Base-by-base conservation (phyloP, 2,797 vertebrate genomes). In the Phoxinus dragarum region DNA sequence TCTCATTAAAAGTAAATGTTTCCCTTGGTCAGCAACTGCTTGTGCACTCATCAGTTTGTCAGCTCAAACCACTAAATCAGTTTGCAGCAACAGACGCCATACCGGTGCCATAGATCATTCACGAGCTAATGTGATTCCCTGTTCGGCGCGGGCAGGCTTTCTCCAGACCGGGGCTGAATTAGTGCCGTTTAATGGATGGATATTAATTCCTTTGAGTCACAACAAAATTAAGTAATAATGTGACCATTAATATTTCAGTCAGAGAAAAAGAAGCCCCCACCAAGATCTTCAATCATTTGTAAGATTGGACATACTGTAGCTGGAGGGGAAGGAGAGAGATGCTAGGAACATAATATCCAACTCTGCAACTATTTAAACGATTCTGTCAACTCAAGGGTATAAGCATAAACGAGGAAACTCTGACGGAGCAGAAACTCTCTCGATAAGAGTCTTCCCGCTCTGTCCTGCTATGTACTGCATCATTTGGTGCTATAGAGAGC, bases 191-290 rank as follows among this genome's bases (percentile, higher is more conserved):
- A 95, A 95, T 95, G 92, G 92, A 92, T 90, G 92, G 91, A 91
- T 90, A 93, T 95, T 94, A 95, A 95, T 95, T 94, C 93, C 89
- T 94, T 90, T 92, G 89, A 94, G 93, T 95, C 94, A 93, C 93
- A 95, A 95, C 93, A 94, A 94, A 95, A 94, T 95, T 93, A 95
- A 94, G 91, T 91, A 93, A 94, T 95, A 95, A 95, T 93, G 91
- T 84, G 73, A 66, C 88, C 93, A 94, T 96, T 93, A 95, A 96
- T 95, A 94, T 94, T 95, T 95, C 92, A 95, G 92, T 88, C 89
- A 81, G 85, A 80, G 89, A 91, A 89, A 88, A 87, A 64, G 84
- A 88, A 84, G 91, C 93, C 90, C 52, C 36, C 64, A 49, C 67
- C 69, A 76, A 77, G 78, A 86, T 81, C n/a, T 82, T 87, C 56